Evolutionary conservation across 2,888 invertebrate genomes (phyloP).

Genomic region (Eretmocerus hayati): DNA sequence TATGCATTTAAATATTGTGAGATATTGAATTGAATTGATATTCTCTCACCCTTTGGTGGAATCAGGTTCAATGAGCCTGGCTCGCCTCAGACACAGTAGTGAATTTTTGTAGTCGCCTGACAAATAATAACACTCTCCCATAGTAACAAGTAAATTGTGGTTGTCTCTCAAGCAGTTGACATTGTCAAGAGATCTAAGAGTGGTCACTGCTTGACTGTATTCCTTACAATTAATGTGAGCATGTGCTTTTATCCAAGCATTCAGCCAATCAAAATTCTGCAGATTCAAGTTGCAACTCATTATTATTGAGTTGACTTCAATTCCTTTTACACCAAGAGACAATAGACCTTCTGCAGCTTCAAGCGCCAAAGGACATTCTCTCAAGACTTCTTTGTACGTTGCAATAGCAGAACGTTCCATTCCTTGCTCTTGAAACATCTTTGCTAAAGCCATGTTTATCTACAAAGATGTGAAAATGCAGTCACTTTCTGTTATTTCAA

Average conservation of each 20-base stretch:
- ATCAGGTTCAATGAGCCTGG: slow-evolving; percentile 41
- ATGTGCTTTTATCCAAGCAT: slow-evolving; percentile 58
- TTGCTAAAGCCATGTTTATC: slow-evolving; percentile 67
- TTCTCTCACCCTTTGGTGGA: slow-evolving; percentile 38
- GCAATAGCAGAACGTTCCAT: slow-evolving; percentile 66
- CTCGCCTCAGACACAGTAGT: slow-evolving; percentile 50
- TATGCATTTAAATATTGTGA: slow-evolving; percentile 9
- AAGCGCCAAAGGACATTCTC: slow-evolving; percentile 67
- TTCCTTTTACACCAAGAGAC: slow-evolving; percentile 63
- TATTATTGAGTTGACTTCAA: slow-evolving; percentile 68
- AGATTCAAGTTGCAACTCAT: slow-evolving; percentile 51
- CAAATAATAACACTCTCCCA: slow-evolving; percentile 68
- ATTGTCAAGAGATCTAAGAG: slow-evolving; percentile 62
- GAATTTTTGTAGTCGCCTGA: slow-evolving; percentile 65
- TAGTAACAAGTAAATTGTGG: slow-evolving; percentile 57
- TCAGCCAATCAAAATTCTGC: slow-evolving; percentile 51
- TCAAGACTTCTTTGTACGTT: slow-evolving; percentile 71
- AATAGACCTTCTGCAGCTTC: slow-evolving; percentile 69
- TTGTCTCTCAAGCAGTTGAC: slow-evolving; percentile 61
- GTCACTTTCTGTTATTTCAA: background rate
- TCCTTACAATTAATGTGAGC: slow-evolving; percentile 62
- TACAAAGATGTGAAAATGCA: no score
- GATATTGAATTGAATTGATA: background rate
- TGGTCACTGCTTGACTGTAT: slow-evolving; percentile 59
- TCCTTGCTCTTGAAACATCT: slow-evolving; percentile 62